phyloP scores from a whole-genome alignment of 2,888 invertebrate genomes.

The Villa cingulata region DNA sequence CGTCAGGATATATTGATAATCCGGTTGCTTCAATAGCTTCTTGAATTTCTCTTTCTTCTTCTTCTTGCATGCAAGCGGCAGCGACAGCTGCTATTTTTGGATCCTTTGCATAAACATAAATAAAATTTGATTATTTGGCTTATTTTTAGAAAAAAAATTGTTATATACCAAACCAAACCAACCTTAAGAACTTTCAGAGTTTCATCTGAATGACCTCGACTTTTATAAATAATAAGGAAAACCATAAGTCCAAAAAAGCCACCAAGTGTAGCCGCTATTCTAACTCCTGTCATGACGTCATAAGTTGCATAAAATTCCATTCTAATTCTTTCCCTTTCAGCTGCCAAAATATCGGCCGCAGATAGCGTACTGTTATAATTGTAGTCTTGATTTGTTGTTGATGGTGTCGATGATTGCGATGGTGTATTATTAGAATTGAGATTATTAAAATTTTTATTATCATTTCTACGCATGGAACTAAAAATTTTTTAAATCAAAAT shows the following conservation, averaged over 20 bases:
- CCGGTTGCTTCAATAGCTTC: slow-evolving; percentile 58
- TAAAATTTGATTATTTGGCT: not conserved
- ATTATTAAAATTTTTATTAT: slow-evolving; percentile 11
- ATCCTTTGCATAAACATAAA: slow-evolving; percentile 37
- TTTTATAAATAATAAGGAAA: slow-evolving; percentile 80
- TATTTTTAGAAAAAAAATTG: no score
- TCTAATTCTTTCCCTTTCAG: slow-evolving; percentile 55
- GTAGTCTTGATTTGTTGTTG: slow-evolving; percentile 8
- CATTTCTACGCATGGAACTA: slow-evolving; percentile 10
- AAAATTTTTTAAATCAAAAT: not conserved
- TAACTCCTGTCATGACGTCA: slow-evolving; percentile 86
- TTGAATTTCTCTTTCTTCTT: slow-evolving; percentile 59
- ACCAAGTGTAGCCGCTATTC: slow-evolving; percentile 81
- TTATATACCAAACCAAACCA: slow-evolving; percentile 1
- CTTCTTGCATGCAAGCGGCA: slow-evolving; percentile 60
- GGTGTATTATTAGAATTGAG: slow-evolving; percentile 7
- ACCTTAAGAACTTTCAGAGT: slow-evolving; percentile 51
- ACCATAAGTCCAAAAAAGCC: slow-evolving; percentile 87
- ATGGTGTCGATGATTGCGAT: slow-evolving; percentile 2
- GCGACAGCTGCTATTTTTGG: slow-evolving; percentile 67
- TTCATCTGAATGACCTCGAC: slow-evolving; percentile 62
- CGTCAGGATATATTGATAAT: slow-evolving; percentile 38
- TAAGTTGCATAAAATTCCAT: slow-evolving; percentile 79
- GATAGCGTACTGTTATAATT: slow-evolving; percentile 9
- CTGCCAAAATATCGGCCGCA: slow-evolving; percentile 26